Percentiles rank a stretch among this genome's conserved stretches.
Conservation (phyloP, 2,113 vertebrate genomes). For the Pygoscelis adeliae region DNA sequence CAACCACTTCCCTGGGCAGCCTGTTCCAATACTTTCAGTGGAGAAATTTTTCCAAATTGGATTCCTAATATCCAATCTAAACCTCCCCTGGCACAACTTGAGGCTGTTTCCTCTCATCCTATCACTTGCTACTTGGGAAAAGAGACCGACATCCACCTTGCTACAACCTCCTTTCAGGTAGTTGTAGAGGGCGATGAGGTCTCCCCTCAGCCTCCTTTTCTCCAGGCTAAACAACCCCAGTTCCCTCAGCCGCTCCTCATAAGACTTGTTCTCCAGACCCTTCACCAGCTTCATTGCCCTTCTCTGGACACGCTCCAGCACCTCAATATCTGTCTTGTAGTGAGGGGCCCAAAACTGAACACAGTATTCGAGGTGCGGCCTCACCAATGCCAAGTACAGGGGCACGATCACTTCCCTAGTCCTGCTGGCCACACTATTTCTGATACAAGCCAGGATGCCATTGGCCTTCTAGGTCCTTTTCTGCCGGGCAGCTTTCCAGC, state of each 20-base stretch:
- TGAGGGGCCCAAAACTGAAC: not conserved
- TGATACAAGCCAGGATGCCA: too few species aligned
- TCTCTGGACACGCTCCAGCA: not conserved
- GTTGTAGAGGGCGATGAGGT: not conserved
- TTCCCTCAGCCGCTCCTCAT: not conserved
- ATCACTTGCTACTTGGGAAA: not conserved
- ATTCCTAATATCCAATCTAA: not conserved
- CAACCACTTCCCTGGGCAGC: too few species aligned
- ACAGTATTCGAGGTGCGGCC: too few species aligned
- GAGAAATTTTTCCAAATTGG: not conserved
- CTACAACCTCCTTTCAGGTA: not conserved
- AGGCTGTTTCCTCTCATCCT: not conserved
- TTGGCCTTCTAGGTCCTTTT: not conserved
- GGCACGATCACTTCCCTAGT: too few species aligned
- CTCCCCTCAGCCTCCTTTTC: not conserved
- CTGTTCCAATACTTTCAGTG: not conserved
- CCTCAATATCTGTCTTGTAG: not conserved
- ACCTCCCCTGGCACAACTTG: not conserved
- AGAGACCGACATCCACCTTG: not conserved
- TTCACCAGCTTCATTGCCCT: not conserved
- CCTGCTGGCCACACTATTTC: too few species aligned
- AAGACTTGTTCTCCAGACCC: not conserved
- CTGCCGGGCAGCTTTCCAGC: not conserved
- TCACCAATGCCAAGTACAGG: too few species aligned
- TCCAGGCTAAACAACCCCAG: not conserved